Conservation (phyloP, 2,797 vertebrate genomes). For the Anguilla obscura region DNA sequence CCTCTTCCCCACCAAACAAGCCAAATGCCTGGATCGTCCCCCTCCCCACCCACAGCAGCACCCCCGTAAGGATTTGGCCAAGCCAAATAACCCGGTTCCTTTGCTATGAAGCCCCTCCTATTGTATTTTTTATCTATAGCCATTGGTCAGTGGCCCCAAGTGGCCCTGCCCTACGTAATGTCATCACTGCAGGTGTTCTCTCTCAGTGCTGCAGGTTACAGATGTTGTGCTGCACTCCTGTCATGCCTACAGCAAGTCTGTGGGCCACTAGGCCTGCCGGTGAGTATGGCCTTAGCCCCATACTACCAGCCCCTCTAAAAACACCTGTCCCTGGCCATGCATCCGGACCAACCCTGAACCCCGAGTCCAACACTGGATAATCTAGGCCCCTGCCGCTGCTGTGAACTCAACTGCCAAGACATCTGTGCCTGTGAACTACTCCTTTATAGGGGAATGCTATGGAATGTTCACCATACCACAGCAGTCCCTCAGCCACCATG, state of each 20-base stretch:
- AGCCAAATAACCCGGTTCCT: background rate
- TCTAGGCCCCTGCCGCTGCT: background rate
- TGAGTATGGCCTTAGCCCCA: constrained; percentile 37
- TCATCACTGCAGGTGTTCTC: constrained; percentile 43
- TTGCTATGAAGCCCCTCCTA: constrained; percentile 17
- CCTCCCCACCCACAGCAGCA: background rate
- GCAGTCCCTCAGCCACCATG: background rate
- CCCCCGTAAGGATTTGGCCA: background rate
- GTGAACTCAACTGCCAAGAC: background rate
- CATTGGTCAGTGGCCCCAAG: constrained; percentile 21
- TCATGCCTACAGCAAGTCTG: constrained; percentile 56
- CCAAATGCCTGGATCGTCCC: background rate
- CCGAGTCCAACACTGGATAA: background rate
- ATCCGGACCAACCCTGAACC: background rate
- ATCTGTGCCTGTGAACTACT: background rate
- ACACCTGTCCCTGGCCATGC: background rate
- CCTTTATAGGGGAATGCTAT: background rate
- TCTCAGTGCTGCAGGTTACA: constrained; percentile 55
- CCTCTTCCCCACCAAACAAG: background rate
- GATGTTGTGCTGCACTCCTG: constrained; percentile 53
- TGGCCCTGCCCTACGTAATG: constrained; percentile 29
- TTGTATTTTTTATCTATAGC: background rate
- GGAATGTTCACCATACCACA: background rate
- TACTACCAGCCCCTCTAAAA: constrained; percentile 22
- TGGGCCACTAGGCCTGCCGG: constrained; percentile 45